phyloP scores from a whole-genome alignment of 2,797 vertebrate genomes.

The Remorina albescens region DNA sequence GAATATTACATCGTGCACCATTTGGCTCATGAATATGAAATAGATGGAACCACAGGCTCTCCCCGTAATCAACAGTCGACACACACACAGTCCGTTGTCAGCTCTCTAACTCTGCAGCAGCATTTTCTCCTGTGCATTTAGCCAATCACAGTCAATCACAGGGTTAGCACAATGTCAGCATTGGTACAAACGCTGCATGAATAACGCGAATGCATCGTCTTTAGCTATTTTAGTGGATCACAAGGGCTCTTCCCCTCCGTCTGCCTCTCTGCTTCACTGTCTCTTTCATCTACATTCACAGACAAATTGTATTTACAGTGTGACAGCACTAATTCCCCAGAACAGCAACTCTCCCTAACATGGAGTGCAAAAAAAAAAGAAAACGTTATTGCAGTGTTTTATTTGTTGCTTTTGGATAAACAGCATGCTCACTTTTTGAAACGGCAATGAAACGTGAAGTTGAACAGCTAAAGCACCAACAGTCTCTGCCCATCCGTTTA shows the following conservation, averaged over 20 bases:
- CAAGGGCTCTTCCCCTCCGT: constrained; percentile 28
- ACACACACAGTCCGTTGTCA: constrained; percentile 65
- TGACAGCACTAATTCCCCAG: constrained; percentile 46
- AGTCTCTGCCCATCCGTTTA: constrained; percentile 70
- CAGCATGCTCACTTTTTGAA: constrained; percentile 45
- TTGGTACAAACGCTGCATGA: constrained; percentile 65
- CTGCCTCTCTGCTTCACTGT: constrained; percentile 23
- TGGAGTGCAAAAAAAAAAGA: constrained; percentile 24
- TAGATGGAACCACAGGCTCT: constrained; percentile 78
- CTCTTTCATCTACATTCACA: constrained; percentile 47
- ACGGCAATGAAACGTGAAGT: constrained; percentile 56
- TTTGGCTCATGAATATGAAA: constrained; percentile 86
- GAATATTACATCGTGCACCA: constrained; percentile 84
- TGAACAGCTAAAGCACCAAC: constrained; percentile 62
- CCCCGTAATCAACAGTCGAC: constrained; percentile 79
- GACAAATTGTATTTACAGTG: constrained; percentile 57
- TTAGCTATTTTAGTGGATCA: constrained; percentile 57
- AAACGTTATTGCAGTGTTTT: constrained; percentile 58
- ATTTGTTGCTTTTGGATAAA: constrained; percentile 66
- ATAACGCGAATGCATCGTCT: constrained; percentile 56
- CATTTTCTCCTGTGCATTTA: constrained; percentile 65
- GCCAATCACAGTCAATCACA: constrained; percentile 66
- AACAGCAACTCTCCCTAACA: constrained; percentile 43
- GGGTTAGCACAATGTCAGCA: constrained; percentile 58
- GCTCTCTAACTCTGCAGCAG: constrained; percentile 62